Evolutionary conservation across 2,797 vertebrate genomes (phyloP).

Genomic region (Picus viridis): DNA sequence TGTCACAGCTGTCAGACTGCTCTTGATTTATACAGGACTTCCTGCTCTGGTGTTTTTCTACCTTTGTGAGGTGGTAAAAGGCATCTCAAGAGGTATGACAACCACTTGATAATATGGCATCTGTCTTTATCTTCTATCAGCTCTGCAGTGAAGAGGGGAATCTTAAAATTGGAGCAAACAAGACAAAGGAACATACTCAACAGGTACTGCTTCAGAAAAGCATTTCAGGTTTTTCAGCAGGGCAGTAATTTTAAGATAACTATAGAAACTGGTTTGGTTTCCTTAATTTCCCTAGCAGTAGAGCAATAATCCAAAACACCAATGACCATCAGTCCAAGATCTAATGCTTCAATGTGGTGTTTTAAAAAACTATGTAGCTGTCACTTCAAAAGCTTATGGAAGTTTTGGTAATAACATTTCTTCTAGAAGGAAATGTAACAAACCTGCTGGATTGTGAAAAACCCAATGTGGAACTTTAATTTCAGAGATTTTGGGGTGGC

Average conservation of each 20-base stretch:
- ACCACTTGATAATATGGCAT: background rate
- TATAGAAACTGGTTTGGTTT: background rate
- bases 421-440: background rate
- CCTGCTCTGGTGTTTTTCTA: background rate
- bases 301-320: background rate
- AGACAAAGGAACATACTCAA: background rate
- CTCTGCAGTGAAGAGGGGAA: background rate
- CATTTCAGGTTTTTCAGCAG: background rate
- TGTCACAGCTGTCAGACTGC: background rate
- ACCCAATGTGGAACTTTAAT: background rate
- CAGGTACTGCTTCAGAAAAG: background rate
- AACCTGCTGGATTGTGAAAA: background rate
- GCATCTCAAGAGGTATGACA: background rate
- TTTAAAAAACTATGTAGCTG: background rate
- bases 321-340: background rate
- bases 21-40: background rate
- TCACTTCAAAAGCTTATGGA: background rate
- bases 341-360: accelerated
- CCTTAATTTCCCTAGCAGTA: background rate
- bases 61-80: background rate
- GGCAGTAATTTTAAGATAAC: background rate
- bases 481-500: background rate
- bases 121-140: background rate
- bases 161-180: background rate
- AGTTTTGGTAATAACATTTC: background rate